Evolutionary conservation across 2,888 invertebrate species (phyloP).

Genomic region (Osmoderma eremita): DNA sequence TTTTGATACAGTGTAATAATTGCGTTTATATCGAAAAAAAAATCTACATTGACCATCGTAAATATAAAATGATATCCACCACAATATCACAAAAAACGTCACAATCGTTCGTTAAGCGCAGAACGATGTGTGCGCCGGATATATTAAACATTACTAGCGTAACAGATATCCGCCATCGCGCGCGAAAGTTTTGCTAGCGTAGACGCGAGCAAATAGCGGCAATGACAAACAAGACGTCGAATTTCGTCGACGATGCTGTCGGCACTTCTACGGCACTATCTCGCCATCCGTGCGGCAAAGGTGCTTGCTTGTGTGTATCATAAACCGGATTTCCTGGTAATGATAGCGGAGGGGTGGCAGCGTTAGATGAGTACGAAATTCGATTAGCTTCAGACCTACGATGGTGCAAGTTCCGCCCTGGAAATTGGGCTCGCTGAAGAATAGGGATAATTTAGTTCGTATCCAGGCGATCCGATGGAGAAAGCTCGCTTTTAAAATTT

Average conservation of each 20-base stretch:
- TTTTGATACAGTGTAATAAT: too few species aligned
- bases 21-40: too few species aligned
- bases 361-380: conserved; percentile 37
- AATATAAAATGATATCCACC: too few species aligned
- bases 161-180: not conserved
- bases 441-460: conserved; percentile 35
- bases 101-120: too few species aligned
- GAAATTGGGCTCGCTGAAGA: conserved; percentile 23
- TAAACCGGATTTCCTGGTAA: conserved; percentile 46
- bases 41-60: too few species aligned
- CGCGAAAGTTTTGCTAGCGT: not conserved
- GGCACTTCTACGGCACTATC: too few species aligned
- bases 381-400: conserved; percentile 30
- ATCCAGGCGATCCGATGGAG: not conserved
- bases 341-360: conserved; percentile 6
- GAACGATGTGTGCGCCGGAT: too few species aligned
- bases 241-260: conserved; percentile 3
- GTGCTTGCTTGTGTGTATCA: conserved; percentile 43
- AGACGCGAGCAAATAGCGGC: not conserved
- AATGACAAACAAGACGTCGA: not conserved
- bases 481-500: not conserved
- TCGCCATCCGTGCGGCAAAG: conserved; percentile 38
- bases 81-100: too few species aligned
- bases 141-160: too few species aligned
- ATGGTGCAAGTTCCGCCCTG: conserved; percentile 20